Conservation (phyloP, 2,888 invertebrate genomes). For the Neoascia interrupta region DNA sequence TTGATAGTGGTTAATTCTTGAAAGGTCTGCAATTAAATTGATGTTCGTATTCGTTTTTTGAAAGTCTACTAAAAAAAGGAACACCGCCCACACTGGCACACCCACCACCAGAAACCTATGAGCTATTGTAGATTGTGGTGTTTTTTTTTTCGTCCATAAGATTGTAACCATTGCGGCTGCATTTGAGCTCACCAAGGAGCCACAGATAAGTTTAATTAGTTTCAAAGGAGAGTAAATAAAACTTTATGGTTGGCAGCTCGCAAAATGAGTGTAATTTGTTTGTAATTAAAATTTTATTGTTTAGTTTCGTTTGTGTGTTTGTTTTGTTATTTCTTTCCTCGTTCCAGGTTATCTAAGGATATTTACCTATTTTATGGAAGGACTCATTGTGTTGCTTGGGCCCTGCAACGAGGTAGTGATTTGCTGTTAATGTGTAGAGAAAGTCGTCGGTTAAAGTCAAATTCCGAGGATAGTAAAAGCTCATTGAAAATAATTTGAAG, state of each 20-base stretch:
- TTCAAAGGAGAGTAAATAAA: conserved; percentile 61
- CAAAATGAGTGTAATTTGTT: conserved; percentile 65
- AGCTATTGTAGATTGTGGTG: conserved; percentile 22
- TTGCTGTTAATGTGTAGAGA: too few relatives aligned
- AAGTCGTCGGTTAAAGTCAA: too few relatives aligned
- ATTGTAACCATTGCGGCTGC: conserved; percentile 34
- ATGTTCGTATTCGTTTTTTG: conserved; percentile 56
- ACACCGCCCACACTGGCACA: neutral
- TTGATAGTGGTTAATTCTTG: conserved; percentile 36
- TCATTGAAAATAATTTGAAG: too few relatives aligned
- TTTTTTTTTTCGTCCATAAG: conserved; percentile 8
- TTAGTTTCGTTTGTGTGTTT: conserved; percentile 34
- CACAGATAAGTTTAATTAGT: conserved; percentile 67
- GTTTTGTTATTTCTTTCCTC: neutral
- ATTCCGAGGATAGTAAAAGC: too few relatives aligned
- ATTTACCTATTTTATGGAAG: conserved; percentile 33
- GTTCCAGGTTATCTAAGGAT: conserved; percentile 30
- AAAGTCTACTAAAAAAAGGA: conserved; percentile 10
- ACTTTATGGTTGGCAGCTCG: conserved; percentile 67
- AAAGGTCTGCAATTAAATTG: conserved; percentile 60
- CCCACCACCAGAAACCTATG: neutral
- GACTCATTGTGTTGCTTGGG: too few relatives aligned
- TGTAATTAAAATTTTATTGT: conserved; percentile 67
- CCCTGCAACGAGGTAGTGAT: too few relatives aligned
- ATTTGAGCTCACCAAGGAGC: conserved; percentile 19